Percentiles rank a stretch among this genome's conserved stretches.
These are phyloP conservation scores for Engystomops pustulosus DNA, from an alignment of 2,113 vertebrate genomes.

Conservation along the genomic window DNA sequence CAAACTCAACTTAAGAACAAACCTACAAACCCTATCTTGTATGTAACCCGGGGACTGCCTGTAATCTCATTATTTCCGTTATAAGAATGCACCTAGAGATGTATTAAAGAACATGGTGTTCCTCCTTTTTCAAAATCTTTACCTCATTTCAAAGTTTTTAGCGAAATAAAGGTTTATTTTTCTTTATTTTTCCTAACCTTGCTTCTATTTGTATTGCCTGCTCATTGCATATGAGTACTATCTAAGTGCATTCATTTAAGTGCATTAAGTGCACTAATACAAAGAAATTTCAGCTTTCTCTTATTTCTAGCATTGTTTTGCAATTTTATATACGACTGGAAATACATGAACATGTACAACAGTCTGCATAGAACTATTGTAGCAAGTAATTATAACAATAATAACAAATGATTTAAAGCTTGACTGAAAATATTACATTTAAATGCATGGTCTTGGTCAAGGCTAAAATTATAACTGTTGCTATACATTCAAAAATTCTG, in stretches of 20 bases:
- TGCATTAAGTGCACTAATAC: neutral
- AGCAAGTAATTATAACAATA: neutral
- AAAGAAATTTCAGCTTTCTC: neutral
- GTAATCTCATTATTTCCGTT: too few relatives aligned
- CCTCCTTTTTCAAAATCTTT: too few relatives aligned
- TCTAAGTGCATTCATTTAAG: neutral
- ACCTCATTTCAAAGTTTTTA: neutral
- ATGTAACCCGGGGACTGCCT: too few relatives aligned
- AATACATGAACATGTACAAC: neutral
- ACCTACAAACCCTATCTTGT: too few relatives aligned
- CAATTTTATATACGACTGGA: neutral
- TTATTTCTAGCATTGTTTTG: conserved; percentile 11
- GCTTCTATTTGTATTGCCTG: neutral
- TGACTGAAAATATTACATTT: neutral
- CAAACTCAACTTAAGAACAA: too few relatives aligned
- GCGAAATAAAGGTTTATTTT: neutral
- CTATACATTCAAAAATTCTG: too few relatives aligned
- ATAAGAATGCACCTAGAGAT: too few relatives aligned
- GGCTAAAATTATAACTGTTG: too few relatives aligned
- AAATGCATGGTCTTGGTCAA: neutral
- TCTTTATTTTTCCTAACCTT: neutral
- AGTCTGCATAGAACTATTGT: neutral
- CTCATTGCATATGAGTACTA: neutral
- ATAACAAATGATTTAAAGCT: neutral
- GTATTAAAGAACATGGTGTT: too few relatives aligned